Evolutionary conservation across 1,140 invertebrate genomes (phyloP).

Genomic region (Venturia canescens): DNA sequence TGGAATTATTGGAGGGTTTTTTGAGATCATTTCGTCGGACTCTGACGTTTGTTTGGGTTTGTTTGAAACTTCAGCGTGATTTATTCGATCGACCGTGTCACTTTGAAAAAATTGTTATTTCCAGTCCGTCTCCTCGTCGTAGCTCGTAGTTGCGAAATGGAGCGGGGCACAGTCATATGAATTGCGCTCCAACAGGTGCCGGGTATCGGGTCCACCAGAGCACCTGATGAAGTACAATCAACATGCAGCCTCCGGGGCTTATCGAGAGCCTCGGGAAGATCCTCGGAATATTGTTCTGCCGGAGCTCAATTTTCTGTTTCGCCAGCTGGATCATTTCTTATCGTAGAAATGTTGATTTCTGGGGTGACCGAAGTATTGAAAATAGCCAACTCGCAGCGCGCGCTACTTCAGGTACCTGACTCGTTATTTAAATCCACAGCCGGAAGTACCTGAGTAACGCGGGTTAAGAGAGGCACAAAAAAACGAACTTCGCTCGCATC

Average conservation of each 20-base stretch:
- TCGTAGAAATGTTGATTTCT: constrained; percentile 7
- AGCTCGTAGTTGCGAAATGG: constrained; percentile 31
- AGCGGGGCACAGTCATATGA: constrained; percentile 78
- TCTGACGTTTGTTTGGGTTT: no score
- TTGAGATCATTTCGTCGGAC: no score
- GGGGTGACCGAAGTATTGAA: neutral
- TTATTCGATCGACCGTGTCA: no score
- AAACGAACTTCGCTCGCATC: constrained; percentile 3
- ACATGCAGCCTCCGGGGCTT: constrained; percentile 81
- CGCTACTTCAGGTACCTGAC: constrained; percentile 99
- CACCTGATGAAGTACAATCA: constrained; percentile 99
- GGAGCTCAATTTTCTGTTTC: constrained; percentile 30
- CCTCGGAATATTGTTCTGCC: constrained; percentile 26
- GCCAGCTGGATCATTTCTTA: no score
- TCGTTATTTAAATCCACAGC: constrained; percentile 80
- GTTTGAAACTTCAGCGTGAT: no score
- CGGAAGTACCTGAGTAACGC: constrained; percentile 86
- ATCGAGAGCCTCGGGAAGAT: neutral
- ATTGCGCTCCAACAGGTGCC: constrained; percentile 98
- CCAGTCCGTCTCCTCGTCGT: neutral
- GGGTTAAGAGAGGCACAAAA: constrained; percentile 76
- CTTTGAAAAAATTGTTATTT: no score
- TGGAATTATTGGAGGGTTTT: no score
- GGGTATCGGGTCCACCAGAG: constrained; percentile 93
- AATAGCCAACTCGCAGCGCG: constrained; percentile 82